phyloP scores from a whole-genome alignment of 2,797 vertebrate genomes.

The Pantherophis vulpinus region DNA sequence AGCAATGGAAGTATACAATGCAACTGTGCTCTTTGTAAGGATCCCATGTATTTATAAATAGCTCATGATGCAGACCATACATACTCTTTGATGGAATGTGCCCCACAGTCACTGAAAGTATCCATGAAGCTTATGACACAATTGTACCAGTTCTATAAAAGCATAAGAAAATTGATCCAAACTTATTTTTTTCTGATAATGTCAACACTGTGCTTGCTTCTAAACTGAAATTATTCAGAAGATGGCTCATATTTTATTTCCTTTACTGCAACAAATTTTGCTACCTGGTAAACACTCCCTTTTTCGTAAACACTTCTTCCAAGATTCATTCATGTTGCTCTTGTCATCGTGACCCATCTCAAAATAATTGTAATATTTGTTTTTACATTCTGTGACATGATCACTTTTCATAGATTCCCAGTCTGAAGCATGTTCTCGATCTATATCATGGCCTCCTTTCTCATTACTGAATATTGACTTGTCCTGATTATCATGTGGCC shows the following conservation, averaged over 20 bases:
- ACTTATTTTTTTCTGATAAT: constrained; percentile 65
- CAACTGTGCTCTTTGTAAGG: constrained; percentile 58
- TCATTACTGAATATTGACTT: constrained; percentile 67
- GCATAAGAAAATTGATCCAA: constrained; percentile 72
- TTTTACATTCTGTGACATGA: constrained; percentile 71
- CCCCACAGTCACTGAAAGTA: constrained; percentile 61
- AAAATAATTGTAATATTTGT: constrained; percentile 76
- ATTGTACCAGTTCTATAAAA: constrained; percentile 74
- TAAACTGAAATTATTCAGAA: constrained; percentile 31
- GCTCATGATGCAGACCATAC: constrained; percentile 58
- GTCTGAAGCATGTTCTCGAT: constrained; percentile 59
- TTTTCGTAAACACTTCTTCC: constrained; percentile 78
- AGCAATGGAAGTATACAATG: constrained; percentile 57
- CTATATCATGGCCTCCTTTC: constrained; percentile 59
- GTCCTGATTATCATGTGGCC: constrained; percentile 66
- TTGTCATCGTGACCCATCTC: constrained; percentile 74
- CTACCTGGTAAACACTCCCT: constrained; percentile 72
- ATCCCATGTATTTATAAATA: constrained; percentile 60
- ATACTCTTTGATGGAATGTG: constrained; percentile 62
- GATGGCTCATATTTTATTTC: constrained; percentile 78
- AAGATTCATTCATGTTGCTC: constrained; percentile 71
- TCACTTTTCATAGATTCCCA: constrained; percentile 67
- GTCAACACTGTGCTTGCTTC: constrained; percentile 64
- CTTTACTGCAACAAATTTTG: constrained; percentile 80
- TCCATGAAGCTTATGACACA: constrained; percentile 59